Base-by-base conservation (phyloP, 2,113 vertebrate species). In the Spheniscus mendiculus region DNA sequence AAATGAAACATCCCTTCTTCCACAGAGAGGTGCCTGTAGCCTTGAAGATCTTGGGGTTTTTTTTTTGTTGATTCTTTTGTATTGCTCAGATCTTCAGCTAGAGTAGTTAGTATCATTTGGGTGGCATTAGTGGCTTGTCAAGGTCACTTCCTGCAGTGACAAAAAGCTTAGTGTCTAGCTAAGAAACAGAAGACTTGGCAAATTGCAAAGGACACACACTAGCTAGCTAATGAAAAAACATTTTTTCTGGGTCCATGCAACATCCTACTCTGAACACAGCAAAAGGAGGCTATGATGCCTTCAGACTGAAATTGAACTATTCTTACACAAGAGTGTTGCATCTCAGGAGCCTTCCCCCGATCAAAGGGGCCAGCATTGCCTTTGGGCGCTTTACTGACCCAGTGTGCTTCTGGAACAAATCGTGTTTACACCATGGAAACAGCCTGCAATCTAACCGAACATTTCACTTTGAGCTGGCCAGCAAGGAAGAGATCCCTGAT, bases 281-380 rank as follows among this genome's bases (percentile, higher is more conserved):
- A 59, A 61, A n/a, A 62, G 36, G 7, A 44, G 3, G 52, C 19
- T 74, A 3, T 63, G 53, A 32, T 47, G 49, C n/a, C 50, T 78
- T 78, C n/a, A 63, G 40, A 23, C 26, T 42, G 30, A 47, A 63
- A 36, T 27, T 13, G 13, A 30, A 18, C 10, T 21, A 2, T 15
- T 71, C 36, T 59, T 74, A 27, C 3, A 9, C 11, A 29, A 36
- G 29, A 56, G 5, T 20, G 5, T 13, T 71, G 47, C 10, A 8
- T 8, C 26, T 47, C 1, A 0, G 20, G 42, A 87, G 26, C 34
- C 42, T 38, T 59, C 2, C 3, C 11, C 12, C 2, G 8, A 26
- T 52, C 44, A 47, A 22, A 80, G 32, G 40, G 49, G 5, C 15
- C 36, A 23, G 27, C 0, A 0, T 6, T 29, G 40, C 8, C 40